A percentile compares a stretch with the other conserved stretches of the same genome.
These are phyloP conservation scores for Notechis scutatus DNA, from an alignment of 2,113 vertebrate genomes.

Conservation along the genomic window DNA sequence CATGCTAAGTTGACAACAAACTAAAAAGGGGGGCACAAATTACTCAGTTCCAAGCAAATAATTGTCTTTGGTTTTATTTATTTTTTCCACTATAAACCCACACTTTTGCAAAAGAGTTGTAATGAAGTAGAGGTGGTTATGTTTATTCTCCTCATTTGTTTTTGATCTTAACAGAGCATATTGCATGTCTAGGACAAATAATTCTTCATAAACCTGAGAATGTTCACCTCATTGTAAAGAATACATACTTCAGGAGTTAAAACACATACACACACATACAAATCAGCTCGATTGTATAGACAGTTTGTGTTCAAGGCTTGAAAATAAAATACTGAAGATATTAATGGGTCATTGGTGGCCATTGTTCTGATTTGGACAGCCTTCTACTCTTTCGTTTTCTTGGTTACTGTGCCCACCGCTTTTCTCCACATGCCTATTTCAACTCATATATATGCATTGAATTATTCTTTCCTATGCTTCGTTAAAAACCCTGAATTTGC, in stretches of 20 bases:
- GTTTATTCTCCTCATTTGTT: background rate
- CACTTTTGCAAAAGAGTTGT: background rate
- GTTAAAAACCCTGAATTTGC: background rate
- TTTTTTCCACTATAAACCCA: background rate
- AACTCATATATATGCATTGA: background rate
- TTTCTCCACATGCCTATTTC: background rate
- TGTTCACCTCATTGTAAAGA: background rate
- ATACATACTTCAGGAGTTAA: background rate
- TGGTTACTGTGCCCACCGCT: background rate
- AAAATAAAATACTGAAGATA: background rate
- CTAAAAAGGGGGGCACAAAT: background rate
- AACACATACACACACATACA: background rate
- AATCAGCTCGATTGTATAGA: background rate
- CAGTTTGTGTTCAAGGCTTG: constrained; percentile 3
- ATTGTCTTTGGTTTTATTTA: background rate
- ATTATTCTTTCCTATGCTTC: background rate
- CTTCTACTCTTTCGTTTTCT: background rate
- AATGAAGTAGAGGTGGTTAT: background rate
- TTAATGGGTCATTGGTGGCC: background rate
- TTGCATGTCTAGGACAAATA: background rate
- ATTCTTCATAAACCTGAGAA: background rate
- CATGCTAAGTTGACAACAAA: background rate
- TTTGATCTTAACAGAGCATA: background rate
- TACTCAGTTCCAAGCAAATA: background rate
- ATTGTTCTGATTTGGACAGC: background rate